Conservation (phyloP, 2,888 invertebrate species). For the Peribatodes rhomboidaria region DNA sequence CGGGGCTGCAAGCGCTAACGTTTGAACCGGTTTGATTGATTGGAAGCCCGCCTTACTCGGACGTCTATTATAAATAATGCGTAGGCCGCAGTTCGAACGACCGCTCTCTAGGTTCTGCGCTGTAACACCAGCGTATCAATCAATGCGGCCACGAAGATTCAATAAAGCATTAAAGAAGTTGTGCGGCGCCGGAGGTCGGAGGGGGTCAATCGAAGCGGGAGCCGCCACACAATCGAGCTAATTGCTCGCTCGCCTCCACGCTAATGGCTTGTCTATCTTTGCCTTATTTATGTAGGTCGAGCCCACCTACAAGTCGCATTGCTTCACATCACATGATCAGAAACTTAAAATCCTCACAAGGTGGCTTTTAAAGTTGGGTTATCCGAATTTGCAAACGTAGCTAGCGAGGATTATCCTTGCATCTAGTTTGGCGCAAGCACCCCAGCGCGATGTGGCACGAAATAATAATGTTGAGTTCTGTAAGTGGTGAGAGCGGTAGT, state of each 20-base stretch:
- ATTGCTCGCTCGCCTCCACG: conserved; percentile 61
- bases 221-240: conserved; percentile 62
- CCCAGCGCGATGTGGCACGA: not conserved
- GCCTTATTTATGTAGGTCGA: conserved; percentile 44
- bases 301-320: conserved; percentile 53
- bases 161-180: conserved; percentile 51
- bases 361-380: not conserved
- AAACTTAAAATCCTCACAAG: not conserved
- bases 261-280: conserved; percentile 53
- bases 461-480: not conserved
- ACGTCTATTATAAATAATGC: conserved; percentile 49
- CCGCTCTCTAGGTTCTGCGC: conserved; percentile 39
- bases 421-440: conserved; percentile 10
- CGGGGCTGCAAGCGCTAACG: conserved; percentile 36
- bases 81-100: conserved; percentile 26
- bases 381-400: not conserved
- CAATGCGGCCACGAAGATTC: conserved; percentile 48
- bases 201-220: conserved; percentile 65
- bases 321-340: conserved; percentile 44
- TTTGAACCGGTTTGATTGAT: conserved; percentile 51
- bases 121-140: conserved; percentile 47
- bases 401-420: conserved; percentile 12
- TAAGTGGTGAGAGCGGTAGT: not conserved
- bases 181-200: conserved; percentile 54
- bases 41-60: conserved; percentile 45